Evolutionary conservation across 1,140 invertebrate genomes (phyloP).

Genomic region (Drosophila tropicalis): DNA sequence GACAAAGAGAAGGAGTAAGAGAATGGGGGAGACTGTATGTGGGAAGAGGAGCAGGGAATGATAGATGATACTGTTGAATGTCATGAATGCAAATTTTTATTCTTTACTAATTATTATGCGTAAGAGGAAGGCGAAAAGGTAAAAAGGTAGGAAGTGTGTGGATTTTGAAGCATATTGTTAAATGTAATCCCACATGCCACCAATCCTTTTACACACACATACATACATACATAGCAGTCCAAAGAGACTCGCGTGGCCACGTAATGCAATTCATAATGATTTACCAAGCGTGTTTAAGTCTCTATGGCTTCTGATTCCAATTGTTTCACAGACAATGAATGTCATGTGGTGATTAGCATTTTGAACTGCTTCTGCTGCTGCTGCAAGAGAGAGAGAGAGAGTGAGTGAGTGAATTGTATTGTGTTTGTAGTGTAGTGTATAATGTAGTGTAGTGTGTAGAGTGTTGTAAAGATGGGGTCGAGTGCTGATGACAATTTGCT

Average conservation of each 20-base stretch:
- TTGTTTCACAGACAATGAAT: slow-evolving; percentile 81
- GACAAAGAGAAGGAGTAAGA: no score
- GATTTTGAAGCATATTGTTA: no score
- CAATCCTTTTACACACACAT: not conserved
- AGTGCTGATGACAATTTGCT: slow-evolving; percentile 55
- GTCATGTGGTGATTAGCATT: slow-evolving; percentile 80
- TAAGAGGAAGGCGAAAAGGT: no score
- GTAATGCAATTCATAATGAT: slow-evolving; percentile 73
- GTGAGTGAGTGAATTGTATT: not conserved
- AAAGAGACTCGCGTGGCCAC: slow-evolving; percentile 33
- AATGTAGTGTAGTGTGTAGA: no score
- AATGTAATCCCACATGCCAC: not conserved
- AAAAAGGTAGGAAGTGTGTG: no score
- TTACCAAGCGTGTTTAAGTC: slow-evolving; percentile 60
- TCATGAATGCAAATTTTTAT: no score
- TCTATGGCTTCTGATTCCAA: slow-evolving; percentile 52
- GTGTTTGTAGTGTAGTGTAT: not conserved
- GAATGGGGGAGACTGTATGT: no score
- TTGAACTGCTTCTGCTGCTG: slow-evolving; percentile 59
- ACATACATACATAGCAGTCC: no score
- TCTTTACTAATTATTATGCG: no score
- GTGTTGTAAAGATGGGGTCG: not conserved
- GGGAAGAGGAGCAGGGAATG: no score
- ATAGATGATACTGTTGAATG: no score
- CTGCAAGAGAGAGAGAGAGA: no score